These are phyloP conservation scores for Aythya baeri DNA, from an alignment of 2,113 vertebrate genomes.

Conservation along the genomic window DNA sequence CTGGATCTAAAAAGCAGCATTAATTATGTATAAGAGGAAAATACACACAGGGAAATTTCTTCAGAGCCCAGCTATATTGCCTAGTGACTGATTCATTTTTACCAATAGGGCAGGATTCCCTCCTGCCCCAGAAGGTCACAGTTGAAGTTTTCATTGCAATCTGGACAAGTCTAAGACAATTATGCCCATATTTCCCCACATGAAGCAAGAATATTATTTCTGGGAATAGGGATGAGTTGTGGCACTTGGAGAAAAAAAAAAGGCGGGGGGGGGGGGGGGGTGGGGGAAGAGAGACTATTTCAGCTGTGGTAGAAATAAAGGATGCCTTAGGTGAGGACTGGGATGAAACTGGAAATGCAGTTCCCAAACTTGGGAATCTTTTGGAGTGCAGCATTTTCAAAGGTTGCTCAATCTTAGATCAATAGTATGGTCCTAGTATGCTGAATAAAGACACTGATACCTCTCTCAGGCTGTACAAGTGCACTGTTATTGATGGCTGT, in stretches of 20 bases:
- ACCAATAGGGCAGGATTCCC: not conserved
- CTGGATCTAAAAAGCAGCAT: constrained; percentile 2
- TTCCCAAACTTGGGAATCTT: not conserved
- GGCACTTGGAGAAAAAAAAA: not conserved
- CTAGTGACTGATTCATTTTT: not conserved
- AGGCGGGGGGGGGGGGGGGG: no score
- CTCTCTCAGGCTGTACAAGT: not conserved
- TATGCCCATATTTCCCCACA: not conserved
- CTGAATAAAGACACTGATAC: not conserved
- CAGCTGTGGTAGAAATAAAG: not conserved
- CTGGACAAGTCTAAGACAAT: not conserved
- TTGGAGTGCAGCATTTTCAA: not conserved
- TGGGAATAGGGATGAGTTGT: not conserved
- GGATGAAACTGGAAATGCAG: not conserved
- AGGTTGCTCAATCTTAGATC: not conserved
- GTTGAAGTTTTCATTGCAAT: not conserved
- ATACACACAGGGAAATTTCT: not conserved
- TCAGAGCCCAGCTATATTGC: not conserved
- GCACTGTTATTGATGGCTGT: not conserved
- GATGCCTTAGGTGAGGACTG: not conserved
- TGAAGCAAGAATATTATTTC: not conserved
- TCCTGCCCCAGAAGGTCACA: not conserved
- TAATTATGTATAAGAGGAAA: constrained; percentile 44
- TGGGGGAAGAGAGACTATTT: not conserved
- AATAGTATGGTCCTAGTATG: not conserved